Percentiles rank a stretch among this genome's conserved stretches.
Evolutionary conservation across 2,113 vertebrate species (phyloP).

Genomic region (Grus americana): DNA sequence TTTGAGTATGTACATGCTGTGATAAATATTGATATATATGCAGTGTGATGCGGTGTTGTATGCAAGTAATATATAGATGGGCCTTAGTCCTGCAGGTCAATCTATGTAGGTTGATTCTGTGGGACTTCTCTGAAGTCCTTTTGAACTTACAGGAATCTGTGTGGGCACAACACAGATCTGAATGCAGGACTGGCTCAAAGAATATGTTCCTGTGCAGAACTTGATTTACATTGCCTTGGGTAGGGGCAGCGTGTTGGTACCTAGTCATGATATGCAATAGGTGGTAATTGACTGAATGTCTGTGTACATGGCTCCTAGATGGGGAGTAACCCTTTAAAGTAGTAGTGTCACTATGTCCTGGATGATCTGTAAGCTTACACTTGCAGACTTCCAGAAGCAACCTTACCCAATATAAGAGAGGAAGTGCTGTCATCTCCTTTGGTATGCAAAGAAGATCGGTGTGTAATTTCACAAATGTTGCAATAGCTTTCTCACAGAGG

Average conservation of each 20-base stretch:
- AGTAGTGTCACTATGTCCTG: not conserved
- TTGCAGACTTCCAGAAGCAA: not conserved
- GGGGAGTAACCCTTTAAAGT: not conserved
- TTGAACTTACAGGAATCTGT: not conserved
- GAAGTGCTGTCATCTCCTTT: not conserved
- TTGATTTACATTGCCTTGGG: not conserved
- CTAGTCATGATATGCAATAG: fast-evolving
- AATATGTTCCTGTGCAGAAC: not conserved
- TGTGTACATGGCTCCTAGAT: not conserved
- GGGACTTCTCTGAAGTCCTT: not conserved
- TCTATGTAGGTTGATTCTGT: not conserved
- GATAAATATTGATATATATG: not conserved
- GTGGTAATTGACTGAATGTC: not conserved
- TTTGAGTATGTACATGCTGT: not conserved
- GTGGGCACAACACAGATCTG: not conserved
- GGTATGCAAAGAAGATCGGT: not conserved
- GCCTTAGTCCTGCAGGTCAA: not conserved
- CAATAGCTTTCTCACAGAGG: not conserved
- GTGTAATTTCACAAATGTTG: not conserved
- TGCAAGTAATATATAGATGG: not conserved
- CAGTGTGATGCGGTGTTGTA: not conserved
- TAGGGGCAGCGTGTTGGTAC: not conserved
- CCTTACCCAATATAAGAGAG: not conserved
- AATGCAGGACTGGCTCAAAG: not conserved
- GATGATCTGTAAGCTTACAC: not conserved